phyloP scores from a whole-genome alignment of 1,140 invertebrate species.

The Drosophila kanapiae region DNA sequence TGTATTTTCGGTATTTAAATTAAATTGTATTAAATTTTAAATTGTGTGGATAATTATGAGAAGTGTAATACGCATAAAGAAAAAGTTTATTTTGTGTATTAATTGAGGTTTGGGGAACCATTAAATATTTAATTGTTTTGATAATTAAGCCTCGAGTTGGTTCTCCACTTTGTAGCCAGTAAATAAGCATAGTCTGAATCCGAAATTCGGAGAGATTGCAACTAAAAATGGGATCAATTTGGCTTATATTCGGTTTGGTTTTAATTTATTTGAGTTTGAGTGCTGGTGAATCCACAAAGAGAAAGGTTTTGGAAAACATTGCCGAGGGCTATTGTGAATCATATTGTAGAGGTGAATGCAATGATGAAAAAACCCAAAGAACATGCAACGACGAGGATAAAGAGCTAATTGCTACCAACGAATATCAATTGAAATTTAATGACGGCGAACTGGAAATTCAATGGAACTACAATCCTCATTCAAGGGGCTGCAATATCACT shows the following conservation, averaged over 20 bases:
- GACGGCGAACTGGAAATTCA: constrained; percentile 12
- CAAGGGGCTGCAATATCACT: background rate
- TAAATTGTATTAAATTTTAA: too few species aligned
- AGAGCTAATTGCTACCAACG: constrained; percentile 5
- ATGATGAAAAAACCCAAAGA: background rate
- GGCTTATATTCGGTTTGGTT: background rate
- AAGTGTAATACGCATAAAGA: background rate
- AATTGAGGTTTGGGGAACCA: constrained; percentile 12
- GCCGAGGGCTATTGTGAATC: background rate
- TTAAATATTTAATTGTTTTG: background rate
- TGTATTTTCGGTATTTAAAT: too few species aligned
- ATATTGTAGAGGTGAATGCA: constrained; percentile 3
- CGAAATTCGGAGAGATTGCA: background rate
- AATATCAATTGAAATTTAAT: constrained; percentile 7
- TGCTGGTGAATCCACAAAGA: background rate
- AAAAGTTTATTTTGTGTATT: too few species aligned
- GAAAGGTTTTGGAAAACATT: constrained; percentile 6
- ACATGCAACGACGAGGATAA: constrained; percentile 5
- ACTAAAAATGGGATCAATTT: background rate
- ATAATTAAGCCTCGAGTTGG: background rate
- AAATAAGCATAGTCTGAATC: background rate
- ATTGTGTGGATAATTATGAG: too few species aligned
- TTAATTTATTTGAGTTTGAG: background rate
- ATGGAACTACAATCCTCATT: background rate
- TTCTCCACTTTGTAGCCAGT: too few species aligned